Base-by-base conservation (phyloP, 2,113 vertebrate genomes). In the Brachyhypopomus occidentalis region DNA sequence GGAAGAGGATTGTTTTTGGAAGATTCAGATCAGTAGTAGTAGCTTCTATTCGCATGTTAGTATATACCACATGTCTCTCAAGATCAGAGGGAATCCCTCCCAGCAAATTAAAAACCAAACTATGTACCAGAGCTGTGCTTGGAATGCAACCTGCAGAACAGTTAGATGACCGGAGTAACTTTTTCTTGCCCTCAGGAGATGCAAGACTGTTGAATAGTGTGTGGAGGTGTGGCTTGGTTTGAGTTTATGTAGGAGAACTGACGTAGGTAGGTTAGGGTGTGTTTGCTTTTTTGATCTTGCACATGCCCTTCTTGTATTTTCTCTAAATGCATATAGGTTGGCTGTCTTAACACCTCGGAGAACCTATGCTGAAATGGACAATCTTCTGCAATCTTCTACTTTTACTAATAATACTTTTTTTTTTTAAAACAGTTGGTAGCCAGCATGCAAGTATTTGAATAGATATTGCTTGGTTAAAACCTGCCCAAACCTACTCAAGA, bases 171-270 rank as follows among this genome's bases (percentile, higher is more conserved):
- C 63, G 22, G 58, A 34, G 14, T 25, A 41, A 74, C 59, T 74
- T 72, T 75, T 82, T 72, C 12, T 34, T 67, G 59, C 72, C 81
- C 84, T 83, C 0, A 0, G 84, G 81, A 77, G 41, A 5, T 77
- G 8, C 34, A 62, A 79, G 74, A 62, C 27, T 85, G 22, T 75
- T n/a, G 20, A 83, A 66, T 41, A 73, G 77, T 73, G 73, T 0
- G 84, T 77, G 81, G 72, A 79, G 5, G 4, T 4, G 19, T 14
- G 7, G 2, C 27, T 34, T 75, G 62, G 34, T 77, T 66, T 45
- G 64, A 36, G 9, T 72, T 19, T 23, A 58, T 70, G 0, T 45
- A 27, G 11, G 36, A 5, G 48, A 52, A 48, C 27, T 72, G 12
- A 56, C 2, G 0, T 62, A 56, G 63, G 45, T 52, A 67, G 62